Evolutionary conservation across 1,140 invertebrate species (phyloP).

Genomic region (Acyrthosiphon pisum): DNA sequence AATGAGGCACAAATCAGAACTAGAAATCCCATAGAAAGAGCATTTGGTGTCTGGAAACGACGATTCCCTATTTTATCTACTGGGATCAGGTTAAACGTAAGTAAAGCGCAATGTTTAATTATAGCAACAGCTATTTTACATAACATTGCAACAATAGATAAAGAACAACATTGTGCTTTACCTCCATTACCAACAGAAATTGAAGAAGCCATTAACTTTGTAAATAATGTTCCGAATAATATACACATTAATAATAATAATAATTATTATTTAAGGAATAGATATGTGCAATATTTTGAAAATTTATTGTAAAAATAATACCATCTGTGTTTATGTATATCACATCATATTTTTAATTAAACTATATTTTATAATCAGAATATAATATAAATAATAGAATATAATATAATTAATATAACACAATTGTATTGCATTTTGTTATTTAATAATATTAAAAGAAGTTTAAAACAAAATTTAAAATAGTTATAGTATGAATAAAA

Average conservation of each 20-base stretch:
- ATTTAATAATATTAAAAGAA: no score
- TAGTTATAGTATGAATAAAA: no score
- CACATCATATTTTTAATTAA: no score
- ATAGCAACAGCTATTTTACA: constrained; percentile 63
- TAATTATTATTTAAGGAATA: neutral
- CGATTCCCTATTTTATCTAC: constrained; percentile 62
- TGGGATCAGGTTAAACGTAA: constrained; percentile 61
- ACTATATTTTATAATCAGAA: no score
- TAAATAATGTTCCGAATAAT: neutral
- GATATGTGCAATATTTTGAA: neutral
- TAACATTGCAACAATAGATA: constrained; percentile 61
- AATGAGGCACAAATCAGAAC: constrained; percentile 62
- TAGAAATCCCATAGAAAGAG: constrained; percentile 63
- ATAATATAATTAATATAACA: no score
- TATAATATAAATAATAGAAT: no score
- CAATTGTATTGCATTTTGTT: no score
- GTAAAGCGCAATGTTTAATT: constrained; percentile 60
- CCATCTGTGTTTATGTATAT: no score
- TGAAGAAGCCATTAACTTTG: neutral
- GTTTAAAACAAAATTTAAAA: no score
- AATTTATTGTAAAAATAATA: neutral
- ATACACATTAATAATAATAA: neutral
- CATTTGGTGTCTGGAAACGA: constrained; percentile 63
- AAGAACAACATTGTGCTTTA: neutral
- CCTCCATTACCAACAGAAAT: neutral